These are phyloP conservation scores for Anhinga rufa DNA, from an alignment of 2,113 vertebrate species.

Conservation along the genomic window DNA sequence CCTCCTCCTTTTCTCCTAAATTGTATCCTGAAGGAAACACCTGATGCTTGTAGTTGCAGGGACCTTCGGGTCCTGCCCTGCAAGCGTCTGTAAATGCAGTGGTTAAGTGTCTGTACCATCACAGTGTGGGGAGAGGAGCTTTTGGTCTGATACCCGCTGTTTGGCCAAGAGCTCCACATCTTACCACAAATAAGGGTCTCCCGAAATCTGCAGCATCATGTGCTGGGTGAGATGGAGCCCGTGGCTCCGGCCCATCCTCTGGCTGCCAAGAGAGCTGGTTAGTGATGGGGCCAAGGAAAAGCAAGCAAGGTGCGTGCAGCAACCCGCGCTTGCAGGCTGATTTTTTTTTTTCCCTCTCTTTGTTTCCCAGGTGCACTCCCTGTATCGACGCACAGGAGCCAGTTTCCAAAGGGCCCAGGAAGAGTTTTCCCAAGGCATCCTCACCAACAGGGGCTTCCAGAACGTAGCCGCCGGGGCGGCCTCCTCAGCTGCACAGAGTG, in stretches of 20 bases:
- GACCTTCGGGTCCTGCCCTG: not conserved
- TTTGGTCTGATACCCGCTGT: not conserved
- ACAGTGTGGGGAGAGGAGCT: fast-evolving
- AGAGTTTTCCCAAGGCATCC: conserved; percentile 90
- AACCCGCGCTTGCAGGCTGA: not conserved
- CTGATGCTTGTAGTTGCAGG: not conserved
- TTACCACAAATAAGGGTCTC: not conserved
- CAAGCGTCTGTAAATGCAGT: not conserved
- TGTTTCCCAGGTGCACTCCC: conserved; percentile 82
- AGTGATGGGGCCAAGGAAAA: fast-evolving
- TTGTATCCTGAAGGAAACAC: not conserved
- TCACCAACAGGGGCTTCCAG: conserved; percentile 85
- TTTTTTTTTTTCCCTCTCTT: fast-evolving
- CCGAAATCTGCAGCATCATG: fast-evolving
- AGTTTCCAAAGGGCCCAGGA: conserved; percentile 94
- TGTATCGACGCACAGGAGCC: conserved; percentile 89
- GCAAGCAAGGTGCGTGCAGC: not conserved
- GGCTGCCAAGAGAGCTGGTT: not conserved
- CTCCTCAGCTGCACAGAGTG: conserved; percentile 76
- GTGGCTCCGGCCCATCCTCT: not conserved
- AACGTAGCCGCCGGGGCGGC: conserved; percentile 77
- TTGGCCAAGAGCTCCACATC: not conserved
- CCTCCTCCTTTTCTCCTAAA: not conserved
- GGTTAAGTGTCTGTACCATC: not conserved
- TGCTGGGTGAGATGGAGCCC: fast-evolving